Evolutionary conservation across 2,888 invertebrate genomes (phyloP).

Genomic region (Pristionchus japonicus): DNA sequence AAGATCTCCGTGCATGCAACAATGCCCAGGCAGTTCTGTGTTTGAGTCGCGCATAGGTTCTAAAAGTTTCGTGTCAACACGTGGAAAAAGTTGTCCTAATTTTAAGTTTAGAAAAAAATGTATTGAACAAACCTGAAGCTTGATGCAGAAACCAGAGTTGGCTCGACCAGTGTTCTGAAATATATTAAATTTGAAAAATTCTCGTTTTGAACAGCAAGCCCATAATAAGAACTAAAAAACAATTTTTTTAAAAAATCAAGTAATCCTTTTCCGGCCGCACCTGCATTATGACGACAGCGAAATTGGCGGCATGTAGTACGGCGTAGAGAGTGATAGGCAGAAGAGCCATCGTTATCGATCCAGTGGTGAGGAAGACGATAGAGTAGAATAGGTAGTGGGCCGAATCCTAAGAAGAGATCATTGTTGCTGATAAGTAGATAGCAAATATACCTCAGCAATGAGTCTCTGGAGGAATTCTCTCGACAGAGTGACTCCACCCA

Average conservation of each 20-base stretch:
- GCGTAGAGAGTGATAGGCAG: conserved; percentile 93
- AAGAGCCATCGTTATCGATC: conserved; percentile 90
- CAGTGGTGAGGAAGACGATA: conserved; percentile 90
- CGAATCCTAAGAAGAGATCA: conserved; percentile 79
- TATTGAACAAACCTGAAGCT: background rate
- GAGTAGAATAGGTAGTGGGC: conserved; percentile 97
- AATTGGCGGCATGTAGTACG: conserved; percentile 91
- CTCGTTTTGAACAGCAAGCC: too few relatives aligned
- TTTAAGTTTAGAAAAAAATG: background rate
- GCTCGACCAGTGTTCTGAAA: conserved; percentile 25
- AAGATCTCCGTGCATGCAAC: conserved; percentile 93
- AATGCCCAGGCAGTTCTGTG: conserved; percentile 78
- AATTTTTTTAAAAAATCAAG: too few relatives aligned
- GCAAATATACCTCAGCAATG: conserved; percentile 81
- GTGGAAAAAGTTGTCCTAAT: background rate
- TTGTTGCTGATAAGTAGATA: background rate
- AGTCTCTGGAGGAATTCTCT: conserved; percentile 87
- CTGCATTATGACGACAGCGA: conserved; percentile 81
- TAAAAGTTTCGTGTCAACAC: background rate
- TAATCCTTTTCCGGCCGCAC: background rate
- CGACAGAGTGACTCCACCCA: conserved; percentile 84
- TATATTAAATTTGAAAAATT: too few relatives aligned
- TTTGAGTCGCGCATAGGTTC: conserved; percentile 51
- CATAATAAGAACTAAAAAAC: too few relatives aligned
- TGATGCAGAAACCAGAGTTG: conserved; percentile 27